Percentiles rank a stretch among this genome's conserved stretches.
Evolutionary conservation across 2,797 vertebrate genomes (phyloP).

Genomic region (Dallia pectoralis): DNA sequence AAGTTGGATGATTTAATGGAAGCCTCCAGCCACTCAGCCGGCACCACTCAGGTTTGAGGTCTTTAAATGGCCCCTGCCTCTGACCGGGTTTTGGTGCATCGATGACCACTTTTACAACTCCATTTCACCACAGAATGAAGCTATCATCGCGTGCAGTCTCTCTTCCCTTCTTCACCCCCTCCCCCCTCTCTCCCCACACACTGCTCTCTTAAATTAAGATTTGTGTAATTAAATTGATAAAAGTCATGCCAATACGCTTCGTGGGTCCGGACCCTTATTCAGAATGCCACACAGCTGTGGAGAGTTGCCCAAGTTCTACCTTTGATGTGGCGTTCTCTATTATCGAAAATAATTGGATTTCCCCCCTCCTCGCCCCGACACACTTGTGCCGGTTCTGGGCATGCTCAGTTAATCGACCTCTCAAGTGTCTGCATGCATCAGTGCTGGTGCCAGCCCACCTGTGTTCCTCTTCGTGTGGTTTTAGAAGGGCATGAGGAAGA

Average conservation of each 20-base stretch:
- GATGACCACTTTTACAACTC: slow-evolving; percentile 56
- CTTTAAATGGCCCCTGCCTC: slow-evolving; percentile 57
- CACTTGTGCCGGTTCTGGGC: slow-evolving; percentile 54
- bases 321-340: slow-evolving; percentile 79
- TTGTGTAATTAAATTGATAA: slow-evolving; percentile 81
- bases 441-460: slow-evolving; percentile 16
- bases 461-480: slow-evolving; percentile 38
- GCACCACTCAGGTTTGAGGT: slow-evolving; percentile 47
- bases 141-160: slow-evolving; percentile 46
- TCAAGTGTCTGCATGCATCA: slow-evolving; percentile 23
- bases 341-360: slow-evolving; percentile 80
- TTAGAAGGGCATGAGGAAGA: slow-evolving; percentile 37
- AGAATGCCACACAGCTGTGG: slow-evolving; percentile 62
- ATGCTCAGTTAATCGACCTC: slow-evolving; percentile 67
- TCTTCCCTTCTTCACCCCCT: slow-evolving; percentile 25
- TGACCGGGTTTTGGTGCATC: slow-evolving; percentile 53
- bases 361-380: slow-evolving; percentile 28
- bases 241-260: slow-evolving; percentile 71
- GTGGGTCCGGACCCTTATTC: slow-evolving; percentile 74
- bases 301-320: slow-evolving; percentile 70
- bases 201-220: slow-evolving; percentile 70
- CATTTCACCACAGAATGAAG: slow-evolving; percentile 48
- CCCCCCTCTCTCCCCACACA: slow-evolving; percentile 12
- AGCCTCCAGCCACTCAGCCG: slow-evolving; percentile 43
- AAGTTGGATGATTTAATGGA: slow-evolving; percentile 66